Percentiles rank a stretch among this genome's conserved stretches.
Conservation (phyloP, 2,888 invertebrate species). For the Eledona agricola region DNA sequence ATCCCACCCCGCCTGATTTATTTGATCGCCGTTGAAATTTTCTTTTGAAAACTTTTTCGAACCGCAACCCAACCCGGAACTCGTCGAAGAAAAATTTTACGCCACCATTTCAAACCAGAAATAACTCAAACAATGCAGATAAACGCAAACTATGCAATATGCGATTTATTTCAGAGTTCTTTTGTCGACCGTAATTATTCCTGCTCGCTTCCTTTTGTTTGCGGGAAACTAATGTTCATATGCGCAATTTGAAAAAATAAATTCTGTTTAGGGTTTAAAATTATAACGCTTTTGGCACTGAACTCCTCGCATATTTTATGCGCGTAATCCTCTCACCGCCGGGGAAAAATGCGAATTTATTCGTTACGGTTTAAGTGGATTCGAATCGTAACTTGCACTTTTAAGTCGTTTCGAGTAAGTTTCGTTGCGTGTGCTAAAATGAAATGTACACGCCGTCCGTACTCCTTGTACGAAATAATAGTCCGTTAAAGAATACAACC, state of each 20-base stretch:
- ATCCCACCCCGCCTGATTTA: too few species aligned
- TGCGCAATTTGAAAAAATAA: slow-evolving; percentile 44
- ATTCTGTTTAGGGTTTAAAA: slow-evolving; percentile 45
- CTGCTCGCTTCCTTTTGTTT: slow-evolving; percentile 41
- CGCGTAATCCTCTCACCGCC: slow-evolving; percentile 28
- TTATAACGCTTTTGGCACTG: slow-evolving; percentile 33
- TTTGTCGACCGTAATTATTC: slow-evolving; percentile 44
- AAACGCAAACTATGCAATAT: slow-evolving; percentile 42
- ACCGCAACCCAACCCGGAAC: slow-evolving; percentile 14
- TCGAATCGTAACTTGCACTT: slow-evolving; percentile 17
- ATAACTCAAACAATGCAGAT: slow-evolving; percentile 45
- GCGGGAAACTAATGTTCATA: slow-evolving; percentile 44
- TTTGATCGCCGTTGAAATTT: too few species aligned
- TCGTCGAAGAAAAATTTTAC: slow-evolving; percentile 11
- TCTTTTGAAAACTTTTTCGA: slow-evolving; percentile 3
- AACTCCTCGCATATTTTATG: slow-evolving; percentile 20
- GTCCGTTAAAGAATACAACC: slow-evolving; percentile 38
- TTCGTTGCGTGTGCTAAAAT: slow-evolving; percentile 44
- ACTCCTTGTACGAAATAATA: slow-evolving; percentile 28
- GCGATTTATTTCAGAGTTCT: slow-evolving; percentile 45
- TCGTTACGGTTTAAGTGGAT: slow-evolving; percentile 14
- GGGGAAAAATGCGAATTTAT: slow-evolving; percentile 15
- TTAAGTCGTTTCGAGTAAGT: too few species aligned
- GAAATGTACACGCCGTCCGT: slow-evolving; percentile 44
- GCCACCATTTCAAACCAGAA: slow-evolving; percentile 30